Conservation (phyloP, 1,140 invertebrate species). For the Periplaneta americana region DNA sequence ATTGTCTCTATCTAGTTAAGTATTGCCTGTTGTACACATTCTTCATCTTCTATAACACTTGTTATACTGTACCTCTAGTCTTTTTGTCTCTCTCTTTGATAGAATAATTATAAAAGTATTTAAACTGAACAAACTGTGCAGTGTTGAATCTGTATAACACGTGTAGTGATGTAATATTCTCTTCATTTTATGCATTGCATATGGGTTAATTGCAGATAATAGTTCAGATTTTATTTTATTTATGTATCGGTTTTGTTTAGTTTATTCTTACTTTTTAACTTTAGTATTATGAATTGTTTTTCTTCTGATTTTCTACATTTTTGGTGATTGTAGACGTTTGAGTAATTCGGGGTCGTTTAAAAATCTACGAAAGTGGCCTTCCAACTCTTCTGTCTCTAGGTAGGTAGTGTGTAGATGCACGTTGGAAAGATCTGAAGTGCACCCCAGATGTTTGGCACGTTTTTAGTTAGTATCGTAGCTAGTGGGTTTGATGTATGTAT, state of each 20-base stretch:
- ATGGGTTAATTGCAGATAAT: no score
- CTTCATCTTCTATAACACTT: no score
- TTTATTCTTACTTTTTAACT: background rate
- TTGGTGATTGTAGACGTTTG: constrained; percentile 18
- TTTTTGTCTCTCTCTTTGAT: no score
- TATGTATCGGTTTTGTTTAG: background rate
- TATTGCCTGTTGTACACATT: no score
- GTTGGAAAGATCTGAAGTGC: background rate
- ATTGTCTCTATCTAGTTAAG: no score
- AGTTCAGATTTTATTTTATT: no score
- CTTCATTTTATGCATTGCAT: no score
- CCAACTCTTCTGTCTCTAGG: constrained; percentile 27
- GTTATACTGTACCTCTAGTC: no score
- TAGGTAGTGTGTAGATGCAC: constrained; percentile 19
- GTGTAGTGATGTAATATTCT: no score
- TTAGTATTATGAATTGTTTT: background rate
- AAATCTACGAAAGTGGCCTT: constrained; percentile 26
- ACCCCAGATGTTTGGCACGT: background rate
- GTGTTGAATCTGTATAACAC: no score
- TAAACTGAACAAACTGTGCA: no score
- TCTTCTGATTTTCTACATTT: constrained; percentile 5
- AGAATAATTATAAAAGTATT: no score
- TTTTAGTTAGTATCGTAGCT: background rate
- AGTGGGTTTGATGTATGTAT: background rate
- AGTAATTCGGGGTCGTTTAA: constrained; percentile 17